phyloP scores from a whole-genome alignment of 1,140 invertebrate genomes.

The Drosophila bifasciata region DNA sequence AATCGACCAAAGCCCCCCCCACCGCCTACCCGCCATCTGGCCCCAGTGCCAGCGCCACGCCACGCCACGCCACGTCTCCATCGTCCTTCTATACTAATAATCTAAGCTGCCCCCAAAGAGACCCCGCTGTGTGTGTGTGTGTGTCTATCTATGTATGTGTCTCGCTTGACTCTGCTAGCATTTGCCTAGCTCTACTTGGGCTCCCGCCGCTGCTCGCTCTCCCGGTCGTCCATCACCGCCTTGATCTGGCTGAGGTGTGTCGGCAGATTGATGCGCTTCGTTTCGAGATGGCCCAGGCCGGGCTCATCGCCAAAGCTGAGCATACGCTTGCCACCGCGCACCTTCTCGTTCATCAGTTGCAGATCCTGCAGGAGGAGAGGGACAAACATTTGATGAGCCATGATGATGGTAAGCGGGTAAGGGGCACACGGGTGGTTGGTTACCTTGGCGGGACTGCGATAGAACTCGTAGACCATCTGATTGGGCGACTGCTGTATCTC shows the following conservation, averaged over 20 bases:
- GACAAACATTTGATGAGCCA: neutral
- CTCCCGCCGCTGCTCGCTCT: constrained; percentile 14
- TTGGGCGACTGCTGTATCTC: constrained; percentile 83
- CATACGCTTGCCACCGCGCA: constrained; percentile 64
- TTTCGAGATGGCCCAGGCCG: constrained; percentile 16
- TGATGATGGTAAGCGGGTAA: too few species aligned
- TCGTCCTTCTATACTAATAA: constrained; percentile 13
- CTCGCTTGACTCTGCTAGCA: constrained; percentile 21
- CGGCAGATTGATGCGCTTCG: constrained; percentile 47
- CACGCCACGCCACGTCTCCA: neutral
- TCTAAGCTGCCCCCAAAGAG: constrained; percentile 51
- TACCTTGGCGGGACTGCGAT: constrained; percentile 95
- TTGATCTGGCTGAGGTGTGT: constrained; percentile 21
- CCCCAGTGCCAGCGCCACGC: neutral
- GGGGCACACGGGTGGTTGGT: constrained; percentile 17
- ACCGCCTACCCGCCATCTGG: too few species aligned
- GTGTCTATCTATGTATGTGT: constrained; percentile 27
- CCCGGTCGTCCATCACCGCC: constrained; percentile 26
- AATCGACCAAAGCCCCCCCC: constrained; percentile 10
- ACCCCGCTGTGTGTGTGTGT: too few species aligned
- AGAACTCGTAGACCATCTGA: constrained; percentile 93
- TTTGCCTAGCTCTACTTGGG: constrained; percentile 10
- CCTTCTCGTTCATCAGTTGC: constrained; percentile 67
- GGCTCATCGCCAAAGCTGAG: constrained; percentile 55
- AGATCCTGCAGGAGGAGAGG: constrained; percentile 40